Conservation (phyloP, 2,888 invertebrate genomes). For the Leucophora obtusa region DNA sequence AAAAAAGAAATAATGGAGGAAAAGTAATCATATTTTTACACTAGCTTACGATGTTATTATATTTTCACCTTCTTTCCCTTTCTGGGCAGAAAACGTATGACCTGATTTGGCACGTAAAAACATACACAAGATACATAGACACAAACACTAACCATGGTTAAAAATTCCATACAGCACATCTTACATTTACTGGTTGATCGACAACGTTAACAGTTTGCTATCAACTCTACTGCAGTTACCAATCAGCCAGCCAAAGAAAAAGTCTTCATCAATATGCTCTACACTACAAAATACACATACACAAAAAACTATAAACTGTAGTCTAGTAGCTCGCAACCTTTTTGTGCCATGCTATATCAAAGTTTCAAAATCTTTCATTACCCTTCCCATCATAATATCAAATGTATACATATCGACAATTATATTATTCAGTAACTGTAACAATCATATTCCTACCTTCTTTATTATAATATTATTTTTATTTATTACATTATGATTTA, state of each 20-base stretch:
- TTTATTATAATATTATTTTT: too few species aligned
- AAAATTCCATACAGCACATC: slow-evolving; percentile 44
- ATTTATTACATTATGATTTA: too few species aligned
- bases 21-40: slow-evolving; percentile 14
- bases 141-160: slow-evolving; percentile 26
- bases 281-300: not conserved
- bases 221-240: slow-evolving; percentile 31
- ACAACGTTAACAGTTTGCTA: slow-evolving; percentile 53
- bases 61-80: not conserved
- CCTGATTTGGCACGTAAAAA: slow-evolving; percentile 28
- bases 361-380: too few species aligned
- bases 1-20: not conserved
- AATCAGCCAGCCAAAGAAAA: slow-evolving; percentile 13
- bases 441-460: too few species aligned
- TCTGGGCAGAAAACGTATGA: not conserved
- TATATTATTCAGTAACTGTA: too few species aligned
- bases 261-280: slow-evolving; percentile 19
- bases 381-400: too few species aligned
- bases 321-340: slow-evolving; percentile 14
- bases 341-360: slow-evolving; percentile 34
- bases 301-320: not conserved
- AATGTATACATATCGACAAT: too few species aligned
- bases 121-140: not conserved
- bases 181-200: slow-evolving; percentile 53
- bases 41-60: slow-evolving; percentile 6